Conservation (phyloP, 2,113 vertebrate species). For the Proterorhinus semilunaris region DNA sequence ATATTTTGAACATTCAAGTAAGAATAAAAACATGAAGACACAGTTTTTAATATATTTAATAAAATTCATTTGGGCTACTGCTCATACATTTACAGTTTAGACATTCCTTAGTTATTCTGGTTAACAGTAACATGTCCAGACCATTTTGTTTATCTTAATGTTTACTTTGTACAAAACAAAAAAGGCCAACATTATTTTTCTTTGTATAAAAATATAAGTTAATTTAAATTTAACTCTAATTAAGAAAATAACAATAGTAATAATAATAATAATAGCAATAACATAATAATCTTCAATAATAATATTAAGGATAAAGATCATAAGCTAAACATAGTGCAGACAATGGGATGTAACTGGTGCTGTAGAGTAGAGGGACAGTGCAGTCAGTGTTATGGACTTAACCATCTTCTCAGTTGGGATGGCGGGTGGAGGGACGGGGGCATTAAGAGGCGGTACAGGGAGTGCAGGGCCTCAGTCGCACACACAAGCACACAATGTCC, state of each 20-base stretch:
- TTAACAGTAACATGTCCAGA: slow-evolving; percentile 76
- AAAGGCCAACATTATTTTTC: slow-evolving; percentile 74
- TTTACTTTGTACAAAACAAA: slow-evolving; percentile 82
- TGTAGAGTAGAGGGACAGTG: slow-evolving; percentile 72
- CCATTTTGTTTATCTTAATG: slow-evolving; percentile 71
- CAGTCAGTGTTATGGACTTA: slow-evolving; percentile 64
- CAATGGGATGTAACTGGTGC: slow-evolving; percentile 75
- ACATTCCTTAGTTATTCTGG: slow-evolving; percentile 78
- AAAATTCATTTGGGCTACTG: slow-evolving; percentile 79
- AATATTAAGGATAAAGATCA: slow-evolving; percentile 73
- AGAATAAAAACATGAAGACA: background rate
- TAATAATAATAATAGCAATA: slow-evolving; percentile 77
- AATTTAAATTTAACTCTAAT: slow-evolving; percentile 84
- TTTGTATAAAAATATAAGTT: slow-evolving; percentile 87
- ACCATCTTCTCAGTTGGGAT: slow-evolving; percentile 47
- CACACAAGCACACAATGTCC: slow-evolving; percentile 14
- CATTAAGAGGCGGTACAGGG: background rate
- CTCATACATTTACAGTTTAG: slow-evolving; percentile 79
- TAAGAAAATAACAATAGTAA: slow-evolving; percentile 82
- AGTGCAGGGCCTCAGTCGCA: slow-evolving; percentile 21
- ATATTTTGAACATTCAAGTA: background rate
- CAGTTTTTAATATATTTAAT: slow-evolving; percentile 77
- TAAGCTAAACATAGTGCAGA: slow-evolving; percentile 83
- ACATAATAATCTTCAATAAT: slow-evolving; percentile 62
- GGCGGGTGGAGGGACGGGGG: slow-evolving; percentile 22